These are phyloP conservation scores for Ceriagrion tenellum DNA, from an alignment of 2,888 invertebrate species.

Conservation along the genomic window DNA sequence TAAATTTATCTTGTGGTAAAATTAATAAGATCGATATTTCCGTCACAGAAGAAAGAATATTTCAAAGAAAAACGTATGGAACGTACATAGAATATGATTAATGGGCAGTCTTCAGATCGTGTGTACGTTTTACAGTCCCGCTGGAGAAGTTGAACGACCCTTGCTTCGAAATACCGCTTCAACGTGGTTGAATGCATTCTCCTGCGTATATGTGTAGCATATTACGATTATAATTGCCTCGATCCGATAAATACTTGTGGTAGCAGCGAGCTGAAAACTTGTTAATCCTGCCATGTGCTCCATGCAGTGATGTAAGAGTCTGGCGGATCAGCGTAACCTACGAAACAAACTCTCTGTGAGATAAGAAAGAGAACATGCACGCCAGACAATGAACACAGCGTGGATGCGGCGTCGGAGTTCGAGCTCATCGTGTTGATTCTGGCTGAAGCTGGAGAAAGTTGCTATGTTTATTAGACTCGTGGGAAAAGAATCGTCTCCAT, in stretches of 20 bases:
- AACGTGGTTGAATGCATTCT: no score
- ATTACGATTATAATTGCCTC: background rate
- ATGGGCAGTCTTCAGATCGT: no score
- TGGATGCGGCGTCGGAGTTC: background rate
- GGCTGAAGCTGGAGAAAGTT: constrained; percentile 5
- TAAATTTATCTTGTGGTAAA: no score
- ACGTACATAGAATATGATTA: no score
- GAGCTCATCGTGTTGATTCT: background rate
- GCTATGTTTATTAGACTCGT: background rate
- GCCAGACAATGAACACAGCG: background rate
- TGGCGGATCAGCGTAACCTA: background rate
- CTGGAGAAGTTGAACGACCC: no score
- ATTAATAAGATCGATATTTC: no score
- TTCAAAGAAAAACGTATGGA: no score
- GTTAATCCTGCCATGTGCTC: background rate
- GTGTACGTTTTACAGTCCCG: no score
- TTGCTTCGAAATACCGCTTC: no score
- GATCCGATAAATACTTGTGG: background rate
- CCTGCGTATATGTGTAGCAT: background rate
- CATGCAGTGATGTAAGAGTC: background rate
- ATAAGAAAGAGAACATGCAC: background rate
- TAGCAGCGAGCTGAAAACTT: background rate
- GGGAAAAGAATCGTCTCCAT: constrained; percentile 14
- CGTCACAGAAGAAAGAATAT: no score
- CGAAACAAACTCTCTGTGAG: background rate